Evolutionary conservation across 2,113 vertebrate genomes (phyloP), one percentile per base, ranked within the genome.

Genomic region (Lophura nycthemera): DNA sequence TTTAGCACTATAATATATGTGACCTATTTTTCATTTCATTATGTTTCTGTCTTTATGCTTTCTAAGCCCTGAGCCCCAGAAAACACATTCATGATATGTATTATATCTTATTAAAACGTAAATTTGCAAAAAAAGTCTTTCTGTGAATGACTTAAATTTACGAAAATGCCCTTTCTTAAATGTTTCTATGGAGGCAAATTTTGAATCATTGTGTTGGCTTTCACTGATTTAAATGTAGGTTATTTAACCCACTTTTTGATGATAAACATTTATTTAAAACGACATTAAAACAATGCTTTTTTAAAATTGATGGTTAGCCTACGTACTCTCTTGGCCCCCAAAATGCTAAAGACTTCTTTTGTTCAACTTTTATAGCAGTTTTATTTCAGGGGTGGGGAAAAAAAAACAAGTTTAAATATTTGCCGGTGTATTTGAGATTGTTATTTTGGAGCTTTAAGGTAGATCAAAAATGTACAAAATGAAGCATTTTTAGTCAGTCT

Each of bases 11-110:
- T n/a, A 59, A 34, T 76, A 29, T 73, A 92, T 45, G 21, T 89
- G 92, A 92, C 89, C 95, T 90, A 94, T 45, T 95, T 96, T 80
- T 91, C 18, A 43, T 50, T 78, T 47, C 0, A 1, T 48, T 45
- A 67, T 25, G 27, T 89, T 81, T 89, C 4, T 67, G 6, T 61
- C 25, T 24, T 90, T 64, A 63, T 60, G 1, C 18, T 79, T 90
- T 85, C 59, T 87, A 59, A 54, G 42, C 22, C 65, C 79, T 38
- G 18, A 87, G 36, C 36, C 56, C 24, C 38, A 56, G 56, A 29
- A 89, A 91, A 82, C 32, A 30, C 2, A 1, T 29, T 80, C 3
- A 12, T 60, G 22, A 59, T 78, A 22, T 63, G 20, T 57, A 77
- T 93, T 80, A 73, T 6, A 30, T 90, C 82, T 92, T 88, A 17